Percentiles rank a stretch among this genome's conserved stretches.
These are phyloP conservation scores for Glossosoma conforme DNA, from an alignment of 1,140 invertebrate genomes.

Conservation along the genomic window DNA sequence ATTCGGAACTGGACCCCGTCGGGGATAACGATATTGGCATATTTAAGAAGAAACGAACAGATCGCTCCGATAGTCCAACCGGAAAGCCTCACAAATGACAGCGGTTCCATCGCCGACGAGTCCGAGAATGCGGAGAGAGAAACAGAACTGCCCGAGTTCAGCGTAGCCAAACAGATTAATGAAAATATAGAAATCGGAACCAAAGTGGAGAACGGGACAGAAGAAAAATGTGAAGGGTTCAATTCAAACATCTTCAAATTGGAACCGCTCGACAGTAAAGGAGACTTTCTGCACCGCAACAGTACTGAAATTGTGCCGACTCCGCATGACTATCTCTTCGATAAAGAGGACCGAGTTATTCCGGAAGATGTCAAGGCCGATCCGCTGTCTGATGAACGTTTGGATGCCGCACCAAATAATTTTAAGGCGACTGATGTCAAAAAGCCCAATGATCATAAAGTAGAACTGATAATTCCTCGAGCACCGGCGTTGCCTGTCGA, in stretches of 20 bases:
- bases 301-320: neutral
- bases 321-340: conserved; percentile 13
- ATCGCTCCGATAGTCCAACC: conserved; percentile 67
- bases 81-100: conserved; percentile 75
- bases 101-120: conserved; percentile 73
- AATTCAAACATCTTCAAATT: neutral
- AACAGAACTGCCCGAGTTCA: conserved; percentile 51
- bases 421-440: conserved; percentile 33
- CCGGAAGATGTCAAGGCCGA: conserved; percentile 27
- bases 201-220: conserved; percentile 9
- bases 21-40: conserved; percentile 60
- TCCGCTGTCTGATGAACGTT: conserved; percentile 20
- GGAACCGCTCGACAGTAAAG: neutral
- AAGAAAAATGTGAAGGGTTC: conserved; percentile 3
- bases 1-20: conserved; percentile 47
- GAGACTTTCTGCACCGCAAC: neutral
- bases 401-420: conserved; percentile 17
- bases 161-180: conserved; percentile 36
- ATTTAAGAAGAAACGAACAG: conserved; percentile 66
- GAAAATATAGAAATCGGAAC: conserved; percentile 6
- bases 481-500: conserved; percentile 47
- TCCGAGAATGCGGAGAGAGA: conserved; percentile 59
- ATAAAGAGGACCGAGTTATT: conserved; percentile 15
- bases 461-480: conserved; percentile 55
- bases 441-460: conserved; percentile 45